phyloP scores from a whole-genome alignment of 2,888 invertebrate genomes.

The Drosophila subquinaria region DNA sequence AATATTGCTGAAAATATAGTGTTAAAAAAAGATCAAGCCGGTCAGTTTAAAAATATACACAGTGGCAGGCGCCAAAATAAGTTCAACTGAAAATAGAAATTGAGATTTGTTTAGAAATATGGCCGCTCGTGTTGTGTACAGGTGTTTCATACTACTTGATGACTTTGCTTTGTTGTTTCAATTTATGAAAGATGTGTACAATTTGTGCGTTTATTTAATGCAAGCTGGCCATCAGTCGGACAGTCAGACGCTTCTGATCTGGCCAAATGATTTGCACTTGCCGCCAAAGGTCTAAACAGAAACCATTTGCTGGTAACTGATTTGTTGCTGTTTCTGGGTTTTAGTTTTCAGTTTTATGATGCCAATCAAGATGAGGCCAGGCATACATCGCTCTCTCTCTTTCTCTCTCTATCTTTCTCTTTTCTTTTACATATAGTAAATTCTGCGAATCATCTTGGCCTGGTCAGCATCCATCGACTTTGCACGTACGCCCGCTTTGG shows the following conservation, averaged over 20 bases:
- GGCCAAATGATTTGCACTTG: conserved; percentile 70
- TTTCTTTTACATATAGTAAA: conserved; percentile 28
- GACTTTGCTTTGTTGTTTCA: conserved; percentile 43
- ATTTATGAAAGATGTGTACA: conserved; percentile 33
- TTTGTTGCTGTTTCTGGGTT: conserved; percentile 40
- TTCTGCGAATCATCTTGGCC: conserved; percentile 65
- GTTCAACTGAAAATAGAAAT: conserved; percentile 38
- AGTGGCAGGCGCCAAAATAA: conserved; percentile 49
- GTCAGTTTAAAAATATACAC: conserved; percentile 73
- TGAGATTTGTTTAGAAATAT: conserved; percentile 59
- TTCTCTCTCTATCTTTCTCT: conserved; percentile 1
- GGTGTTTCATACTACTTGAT: conserved; percentile 70
- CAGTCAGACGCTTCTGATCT: conserved; percentile 50
- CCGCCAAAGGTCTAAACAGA: conserved; percentile 63
- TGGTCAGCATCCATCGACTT: conserved; percentile 49
- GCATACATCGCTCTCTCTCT: conserved; percentile 10
- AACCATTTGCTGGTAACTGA: conserved; percentile 65
- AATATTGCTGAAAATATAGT: conserved; percentile 69
- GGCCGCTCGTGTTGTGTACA: conserved; percentile 36
- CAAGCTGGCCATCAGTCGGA: conserved; percentile 48
- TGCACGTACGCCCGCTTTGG: conserved; percentile 56
- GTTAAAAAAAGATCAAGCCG: conserved; percentile 67
- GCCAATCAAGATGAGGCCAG: conserved; percentile 52
- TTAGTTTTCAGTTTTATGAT: conserved; percentile 58
- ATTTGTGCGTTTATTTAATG: conserved; percentile 48